Evolutionary conservation across 1,140 invertebrate genomes (phyloP).

Genomic region (Drosophila insularis): DNA sequence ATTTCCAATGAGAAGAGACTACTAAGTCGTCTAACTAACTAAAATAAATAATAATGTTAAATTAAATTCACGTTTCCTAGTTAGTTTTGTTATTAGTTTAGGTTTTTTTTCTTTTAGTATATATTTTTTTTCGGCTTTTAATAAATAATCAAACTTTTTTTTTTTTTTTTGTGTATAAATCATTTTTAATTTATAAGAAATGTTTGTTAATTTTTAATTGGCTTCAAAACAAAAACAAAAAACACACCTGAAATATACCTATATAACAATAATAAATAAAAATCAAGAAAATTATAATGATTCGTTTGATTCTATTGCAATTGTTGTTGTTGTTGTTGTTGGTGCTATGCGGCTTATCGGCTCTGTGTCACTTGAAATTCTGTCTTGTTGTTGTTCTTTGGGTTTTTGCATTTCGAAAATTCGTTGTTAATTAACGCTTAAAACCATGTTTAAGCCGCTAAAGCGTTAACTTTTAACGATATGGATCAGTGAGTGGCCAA

Average conservation of each 20-base stretch:
- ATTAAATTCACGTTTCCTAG: constrained; percentile 3
- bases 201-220: constrained; percentile 74
- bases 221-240: constrained; percentile 61
- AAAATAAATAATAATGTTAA: background rate
- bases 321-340: constrained; percentile 26
- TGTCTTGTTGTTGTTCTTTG: constrained; percentile 65
- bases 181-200: constrained; percentile 59
- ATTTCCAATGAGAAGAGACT: constrained; percentile 25
- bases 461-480: constrained; percentile 79
- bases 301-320: background rate
- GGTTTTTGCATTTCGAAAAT: constrained; percentile 62
- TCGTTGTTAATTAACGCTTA: constrained; percentile 81
- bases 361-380: constrained; percentile 64
- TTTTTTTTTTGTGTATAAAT: constrained; percentile 40
- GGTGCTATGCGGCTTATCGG: constrained; percentile 39
- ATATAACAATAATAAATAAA: background rate
- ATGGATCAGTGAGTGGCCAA: constrained; percentile 61
- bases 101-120: background rate
- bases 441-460: constrained; percentile 79
- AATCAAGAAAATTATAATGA: background rate
- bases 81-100: constrained; percentile 10
- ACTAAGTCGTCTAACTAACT: constrained; percentile 27
- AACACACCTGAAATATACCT: constrained; percentile 14
- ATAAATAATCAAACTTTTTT: constrained; percentile 25
- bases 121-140: constrained; percentile 17